phyloP scores from a whole-genome alignment of 2,797 vertebrate species.

The Bufotes viridis region DNA sequence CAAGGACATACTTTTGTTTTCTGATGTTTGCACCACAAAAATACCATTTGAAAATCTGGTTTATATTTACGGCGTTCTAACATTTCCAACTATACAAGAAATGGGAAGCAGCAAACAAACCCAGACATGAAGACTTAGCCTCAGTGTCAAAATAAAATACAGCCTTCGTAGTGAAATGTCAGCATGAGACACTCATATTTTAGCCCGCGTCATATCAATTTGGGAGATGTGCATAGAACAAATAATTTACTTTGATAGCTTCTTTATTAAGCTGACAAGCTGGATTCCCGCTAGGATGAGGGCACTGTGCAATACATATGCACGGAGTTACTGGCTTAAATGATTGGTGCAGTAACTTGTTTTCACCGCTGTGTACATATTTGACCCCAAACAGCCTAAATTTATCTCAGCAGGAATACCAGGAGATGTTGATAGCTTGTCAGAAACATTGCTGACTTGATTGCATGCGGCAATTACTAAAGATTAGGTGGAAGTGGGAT shows the following conservation, averaged over 20 bases:
- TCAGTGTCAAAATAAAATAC: slow-evolving; percentile 23
- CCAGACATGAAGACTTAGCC: slow-evolving; percentile 25
- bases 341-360: slow-evolving; percentile 10
- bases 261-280: slow-evolving; percentile 37
- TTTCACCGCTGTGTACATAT: background rate
- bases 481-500: slow-evolving; percentile 17
- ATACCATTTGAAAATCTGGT: background rate
- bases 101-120: background rate
- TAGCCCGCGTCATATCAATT: slow-evolving; percentile 25
- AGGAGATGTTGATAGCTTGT: slow-evolving; percentile 10
- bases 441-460: slow-evolving; percentile 4
- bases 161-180: slow-evolving; percentile 12
- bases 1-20: background rate
- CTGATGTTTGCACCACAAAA: background rate
- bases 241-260: slow-evolving; percentile 44
- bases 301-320: slow-evolving; percentile 5
- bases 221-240: slow-evolving; percentile 29
- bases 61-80: background rate
- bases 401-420: slow-evolving; percentile 22
- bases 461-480: slow-evolving; percentile 3
- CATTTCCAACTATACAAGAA: background rate
- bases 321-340: slow-evolving; percentile 20
- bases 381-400: slow-evolving; percentile 20
- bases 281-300: slow-evolving; percentile 14
- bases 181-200: slow-evolving; percentile 12